phyloP scores from a whole-genome alignment of 2,113 vertebrate species.

The human region DNA sequence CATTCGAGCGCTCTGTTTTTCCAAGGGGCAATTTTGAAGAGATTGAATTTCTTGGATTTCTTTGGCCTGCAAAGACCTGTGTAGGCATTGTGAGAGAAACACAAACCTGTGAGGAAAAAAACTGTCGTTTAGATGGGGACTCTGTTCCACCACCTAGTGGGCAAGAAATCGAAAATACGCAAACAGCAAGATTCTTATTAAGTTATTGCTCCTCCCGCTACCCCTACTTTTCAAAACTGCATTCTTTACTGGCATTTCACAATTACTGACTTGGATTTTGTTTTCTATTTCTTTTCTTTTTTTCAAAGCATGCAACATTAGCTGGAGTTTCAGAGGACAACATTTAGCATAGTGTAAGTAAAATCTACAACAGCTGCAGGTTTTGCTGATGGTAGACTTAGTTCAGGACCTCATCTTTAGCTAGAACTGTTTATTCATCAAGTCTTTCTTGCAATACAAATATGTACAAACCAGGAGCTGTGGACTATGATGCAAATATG shows the following conservation, averaged over 20 bases:
- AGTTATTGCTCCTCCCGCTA: not conserved
- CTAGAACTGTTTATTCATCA: not conserved
- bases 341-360: not conserved
- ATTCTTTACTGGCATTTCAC: not conserved
- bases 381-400: not conserved
- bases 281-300: not conserved
- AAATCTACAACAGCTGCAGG: not conserved
- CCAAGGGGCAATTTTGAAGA: not conserved
- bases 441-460: not conserved
- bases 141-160: constrained; percentile 57
- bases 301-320: not conserved
- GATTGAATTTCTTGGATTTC: not conserved
- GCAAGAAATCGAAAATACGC: constrained; percentile 7
- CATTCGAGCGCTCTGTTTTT: not conserved
- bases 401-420: not conserved
- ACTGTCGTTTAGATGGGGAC: not conserved
- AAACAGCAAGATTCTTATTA: not conserved
- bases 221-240: not conserved
- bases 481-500: not conserved
- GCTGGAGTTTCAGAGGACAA: not conserved
- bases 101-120: not conserved
- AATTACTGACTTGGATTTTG: not conserved
- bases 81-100: not conserved
- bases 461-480: not conserved
- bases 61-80: not conserved